Base-by-base conservation (phyloP, 1,140 invertebrate genomes). In the Apocrypta bakeri region DNA sequence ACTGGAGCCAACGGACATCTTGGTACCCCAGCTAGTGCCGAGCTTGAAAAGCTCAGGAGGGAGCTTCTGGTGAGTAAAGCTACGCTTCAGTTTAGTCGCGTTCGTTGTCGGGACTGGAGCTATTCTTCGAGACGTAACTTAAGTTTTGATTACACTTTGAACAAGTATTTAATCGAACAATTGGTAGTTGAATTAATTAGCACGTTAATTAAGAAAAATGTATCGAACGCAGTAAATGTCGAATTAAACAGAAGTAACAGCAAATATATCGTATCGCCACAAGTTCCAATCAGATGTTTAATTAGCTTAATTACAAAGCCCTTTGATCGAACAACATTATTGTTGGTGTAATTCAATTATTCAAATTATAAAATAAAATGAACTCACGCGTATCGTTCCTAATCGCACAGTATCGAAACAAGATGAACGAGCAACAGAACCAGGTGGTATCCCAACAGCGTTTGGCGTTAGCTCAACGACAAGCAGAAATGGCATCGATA, bases 381-480 rank as follows among this genome's bases (percentile, higher is more conserved):
- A 66, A 66, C 64, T 56, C 48, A 56, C 64, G 64, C 31, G 29
- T 31, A 14, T 71, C 27, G 12, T 74, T 79, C 21, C n/a, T 69
- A 14, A 42, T 69, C 84, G 92, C 93, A 64, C 92, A 99, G 97
- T 98, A 98, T 90, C 97, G 98, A 29, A 98, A 98, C 92, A 98
- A 98, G 90, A 92, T 99, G 89, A 98, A 98, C 90, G 96, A 98
- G 89, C 97, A 99, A 88, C 98, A 99, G 91, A 98, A 97, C 89
- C 95, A 95, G 56, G 94, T 97, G 81, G 93, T 99, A 77, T 95
- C 95, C 74, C 95, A 97, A 85, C 97, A 98, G 91, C 94, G 97
- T 69, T 96, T 98, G 84, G 95, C 96, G 24, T 90, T 99, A 84
- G 95, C 95, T 24, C 96, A 97, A 85, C 91, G 96, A 31, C 97